Conservation (phyloP, 2,888 invertebrate species). For the Xylota segnis region DNA sequence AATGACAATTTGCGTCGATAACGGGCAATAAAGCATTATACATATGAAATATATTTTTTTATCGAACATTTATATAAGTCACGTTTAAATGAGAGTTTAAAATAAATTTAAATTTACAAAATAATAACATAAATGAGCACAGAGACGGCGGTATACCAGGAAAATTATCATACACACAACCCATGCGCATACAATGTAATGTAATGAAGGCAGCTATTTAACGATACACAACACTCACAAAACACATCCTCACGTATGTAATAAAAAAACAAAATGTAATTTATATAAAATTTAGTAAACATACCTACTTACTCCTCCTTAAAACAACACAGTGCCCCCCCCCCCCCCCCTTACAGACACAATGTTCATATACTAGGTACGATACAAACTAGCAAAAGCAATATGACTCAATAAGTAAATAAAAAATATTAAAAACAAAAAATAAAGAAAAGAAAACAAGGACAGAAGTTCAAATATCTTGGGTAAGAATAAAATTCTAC, state of each 20-base stretch:
- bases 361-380: constrained; percentile 45
- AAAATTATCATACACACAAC: constrained; percentile 37
- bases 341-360: constrained; percentile 34
- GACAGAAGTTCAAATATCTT: too few species aligned
- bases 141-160: constrained; percentile 62
- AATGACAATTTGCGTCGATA: constrained; percentile 75
- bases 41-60: constrained; percentile 75
- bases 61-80: constrained; percentile 76
- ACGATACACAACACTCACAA: constrained; percentile 2
- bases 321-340: background rate
- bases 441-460: constrained; percentile 18
- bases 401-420: constrained; percentile 22
- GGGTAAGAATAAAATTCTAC: constrained; percentile 60
- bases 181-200: constrained; percentile 27
- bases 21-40: constrained; percentile 74
- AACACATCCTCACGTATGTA: constrained; percentile 39
- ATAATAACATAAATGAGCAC: constrained; percentile 18
- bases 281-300: constrained; percentile 25
- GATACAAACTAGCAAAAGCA: constrained; percentile 24
- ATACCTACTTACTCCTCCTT: constrained; percentile 11
- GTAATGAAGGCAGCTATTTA: constrained; percentile 19
- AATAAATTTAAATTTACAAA: constrained; percentile 1
- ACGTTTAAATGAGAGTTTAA: constrained; percentile 49
- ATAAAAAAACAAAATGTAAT: constrained; percentile 50
- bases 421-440: constrained; percentile 29